Evolutionary conservation across 2,888 invertebrate species (phyloP).

Genomic region (Saturnia japonica): DNA sequence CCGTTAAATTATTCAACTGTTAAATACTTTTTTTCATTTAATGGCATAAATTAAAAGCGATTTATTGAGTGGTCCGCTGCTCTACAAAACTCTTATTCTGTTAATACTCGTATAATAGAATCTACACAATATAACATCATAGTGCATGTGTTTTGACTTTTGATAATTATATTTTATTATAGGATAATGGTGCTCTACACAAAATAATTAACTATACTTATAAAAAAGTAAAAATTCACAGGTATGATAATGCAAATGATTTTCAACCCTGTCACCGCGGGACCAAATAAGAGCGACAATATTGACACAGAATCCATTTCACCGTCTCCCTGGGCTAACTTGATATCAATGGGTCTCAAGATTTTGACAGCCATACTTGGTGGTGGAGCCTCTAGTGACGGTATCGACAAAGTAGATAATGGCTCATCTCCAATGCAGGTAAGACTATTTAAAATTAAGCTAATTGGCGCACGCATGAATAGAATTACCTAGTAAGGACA

Average conservation of each 20-base stretch:
- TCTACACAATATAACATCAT: neutral
- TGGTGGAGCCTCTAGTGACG: conserved; percentile 88
- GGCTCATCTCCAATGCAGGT: conserved; percentile 95
- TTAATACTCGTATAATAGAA: too few species aligned
- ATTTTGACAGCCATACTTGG: conserved; percentile 92
- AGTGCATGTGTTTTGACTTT: neutral
- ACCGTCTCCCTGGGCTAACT: conserved; percentile 93
- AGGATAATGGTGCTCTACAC: neutral
- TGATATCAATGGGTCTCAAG: conserved; percentile 92
- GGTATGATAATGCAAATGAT: conserved; percentile 87
- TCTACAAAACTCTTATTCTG: neutral
- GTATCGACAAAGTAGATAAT: conserved; percentile 95
- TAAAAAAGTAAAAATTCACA: conserved; percentile 25
- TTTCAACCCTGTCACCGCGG: conserved; percentile 85
- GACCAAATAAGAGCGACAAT: conserved; percentile 92
- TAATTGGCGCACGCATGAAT: conserved; percentile 29
- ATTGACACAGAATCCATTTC: conserved; percentile 86
- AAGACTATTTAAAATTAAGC: conserved; percentile 37
- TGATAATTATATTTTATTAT: neutral
- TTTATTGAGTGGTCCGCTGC: too few species aligned
- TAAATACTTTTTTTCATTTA: too few species aligned
- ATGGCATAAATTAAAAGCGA: too few species aligned
- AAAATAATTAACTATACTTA: conserved; percentile 5
- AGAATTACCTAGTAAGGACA: conserved; percentile 27
- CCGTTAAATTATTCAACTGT: too few species aligned